Evolutionary conservation across 2,797 vertebrate genomes (phyloP), one percentile per base, ranked within the genome.

Genomic region (Tympanoctomys barrerae): DNA sequence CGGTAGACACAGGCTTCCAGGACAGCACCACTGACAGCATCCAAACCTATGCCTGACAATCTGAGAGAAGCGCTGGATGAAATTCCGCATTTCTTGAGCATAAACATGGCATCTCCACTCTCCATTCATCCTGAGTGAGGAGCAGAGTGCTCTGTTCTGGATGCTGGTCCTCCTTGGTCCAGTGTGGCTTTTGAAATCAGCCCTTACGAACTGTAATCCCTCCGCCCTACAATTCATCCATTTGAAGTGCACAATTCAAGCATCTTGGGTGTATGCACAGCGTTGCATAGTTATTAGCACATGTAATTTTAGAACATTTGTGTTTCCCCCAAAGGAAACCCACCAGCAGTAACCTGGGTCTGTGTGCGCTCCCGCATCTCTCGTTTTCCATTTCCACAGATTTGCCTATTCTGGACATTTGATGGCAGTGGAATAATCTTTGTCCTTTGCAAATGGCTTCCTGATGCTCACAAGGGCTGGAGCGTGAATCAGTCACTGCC

Each of bases 291-390:
- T 66, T 7, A 59, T 73, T 36, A 11, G 2, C 39, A 33, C 59
- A 87, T 62, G 70, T 87, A 62, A 78, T 78, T 87, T 78, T 33
- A 57, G 77, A 31, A 62, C 49, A 36, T 46, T 77, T 89, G 70
- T 18, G 46, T 87, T 54, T 42, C 52, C 36, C 16, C 6, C 10
- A 36, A 71, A 71, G 22, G 70, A 71, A 71, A 71, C 19, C 36
- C 70, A 39, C 10, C 10, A 71, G 70, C 36, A 3, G 16, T 22
- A 70, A 79, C 70, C 70, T 7, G 33, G 66, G 33, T n/a, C 66
- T 5, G 28, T 64, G 28, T 12, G 11, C 31, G 24, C 28, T 9
- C 28, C 28, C 62, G 9, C 3, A 64, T 64, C 62, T 22, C n/a
- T 22, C 70, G 22, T 39, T 71, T 71, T 39, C 70, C 39, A 33